Evolutionary conservation across 1,140 invertebrate genomes (phyloP).

Genomic region (Pemphigus obesinymphae): DNA sequence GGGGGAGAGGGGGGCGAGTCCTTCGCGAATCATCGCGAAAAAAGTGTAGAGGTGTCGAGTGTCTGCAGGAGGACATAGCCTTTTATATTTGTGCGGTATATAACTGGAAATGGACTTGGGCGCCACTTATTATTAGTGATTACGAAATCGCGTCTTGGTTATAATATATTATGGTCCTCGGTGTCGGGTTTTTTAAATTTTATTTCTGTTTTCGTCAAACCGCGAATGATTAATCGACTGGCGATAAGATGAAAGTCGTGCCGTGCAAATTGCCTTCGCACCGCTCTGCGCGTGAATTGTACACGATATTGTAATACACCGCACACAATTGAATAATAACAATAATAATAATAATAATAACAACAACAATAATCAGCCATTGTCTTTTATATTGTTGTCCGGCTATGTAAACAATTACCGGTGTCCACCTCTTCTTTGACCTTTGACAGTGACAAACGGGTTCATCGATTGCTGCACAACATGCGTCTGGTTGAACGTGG

Average conservation of each 20-base stretch:
- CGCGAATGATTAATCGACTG: background rate
- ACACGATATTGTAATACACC: background rate
- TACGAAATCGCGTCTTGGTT: too few relatives aligned
- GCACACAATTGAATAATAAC: background rate
- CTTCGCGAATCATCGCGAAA: too few relatives aligned
- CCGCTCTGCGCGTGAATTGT: background rate
- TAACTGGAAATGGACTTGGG: too few relatives aligned
- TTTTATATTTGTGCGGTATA: too few relatives aligned
- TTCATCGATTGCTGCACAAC: background rate
- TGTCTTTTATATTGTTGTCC: background rate
- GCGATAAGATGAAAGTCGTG: background rate
- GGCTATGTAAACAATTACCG: background rate
- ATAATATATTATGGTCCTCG: too few relatives aligned
- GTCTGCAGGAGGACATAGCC: too few relatives aligned
- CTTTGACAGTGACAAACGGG: background rate
- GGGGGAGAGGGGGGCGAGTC: too few relatives aligned
- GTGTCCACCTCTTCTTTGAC: background rate
- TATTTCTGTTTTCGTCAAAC: constrained; percentile 2
- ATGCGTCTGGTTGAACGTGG: too few relatives aligned
- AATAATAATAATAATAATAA: too few relatives aligned
- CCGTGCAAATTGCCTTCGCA: background rate
- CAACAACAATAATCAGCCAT: background rate
- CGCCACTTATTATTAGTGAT: too few relatives aligned
- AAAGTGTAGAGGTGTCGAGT: too few relatives aligned
- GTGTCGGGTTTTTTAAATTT: background rate